phyloP scores from a whole-genome alignment of 2,888 invertebrate species.

The Sesia apiformis region DNA sequence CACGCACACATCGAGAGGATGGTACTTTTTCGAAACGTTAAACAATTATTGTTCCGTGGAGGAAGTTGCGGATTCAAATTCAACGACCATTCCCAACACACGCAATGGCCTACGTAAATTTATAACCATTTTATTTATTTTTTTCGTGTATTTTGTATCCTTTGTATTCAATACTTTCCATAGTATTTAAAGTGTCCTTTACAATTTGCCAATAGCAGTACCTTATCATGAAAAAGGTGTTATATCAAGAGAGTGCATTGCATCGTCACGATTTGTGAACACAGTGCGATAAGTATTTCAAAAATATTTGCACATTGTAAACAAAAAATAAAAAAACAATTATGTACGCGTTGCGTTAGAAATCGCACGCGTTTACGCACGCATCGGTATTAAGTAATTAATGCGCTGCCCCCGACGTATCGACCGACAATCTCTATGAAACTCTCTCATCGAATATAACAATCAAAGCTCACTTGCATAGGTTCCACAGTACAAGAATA shows the following conservation, averaged over 20 bases:
- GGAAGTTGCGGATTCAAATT: slow-evolving; percentile 55
- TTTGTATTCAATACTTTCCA: not conserved
- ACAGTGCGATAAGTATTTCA: slow-evolving; percentile 57
- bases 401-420: slow-evolving; percentile 44
- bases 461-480: slow-evolving; percentile 34
- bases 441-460: slow-evolving; percentile 48
- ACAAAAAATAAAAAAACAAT: slow-evolving; percentile 52
- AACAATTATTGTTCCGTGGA: slow-evolving; percentile 44
- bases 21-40: slow-evolving; percentile 22
- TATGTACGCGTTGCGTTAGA: slow-evolving; percentile 52
- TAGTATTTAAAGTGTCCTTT: not conserved
- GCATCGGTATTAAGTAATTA: slow-evolving; percentile 71
- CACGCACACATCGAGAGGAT: slow-evolving; percentile 36
- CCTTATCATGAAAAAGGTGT: slow-evolving; percentile 4
- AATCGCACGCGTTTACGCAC: slow-evolving; percentile 59
- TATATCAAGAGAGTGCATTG: slow-evolving; percentile 41
- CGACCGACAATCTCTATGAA: slow-evolving; percentile 54
- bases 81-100: slow-evolving; percentile 37
- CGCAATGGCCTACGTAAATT: slow-evolving; percentile 16
- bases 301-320: slow-evolving; percentile 50
- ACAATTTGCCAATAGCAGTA: slow-evolving; percentile 1
- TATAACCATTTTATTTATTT: not conserved
- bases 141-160: not conserved
- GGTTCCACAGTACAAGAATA: not conserved
- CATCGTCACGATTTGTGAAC: slow-evolving; percentile 52